These are phyloP conservation scores for Cataglyphis hispanica DNA, from an alignment of 1,140 invertebrate genomes.

Conservation along the genomic window DNA sequence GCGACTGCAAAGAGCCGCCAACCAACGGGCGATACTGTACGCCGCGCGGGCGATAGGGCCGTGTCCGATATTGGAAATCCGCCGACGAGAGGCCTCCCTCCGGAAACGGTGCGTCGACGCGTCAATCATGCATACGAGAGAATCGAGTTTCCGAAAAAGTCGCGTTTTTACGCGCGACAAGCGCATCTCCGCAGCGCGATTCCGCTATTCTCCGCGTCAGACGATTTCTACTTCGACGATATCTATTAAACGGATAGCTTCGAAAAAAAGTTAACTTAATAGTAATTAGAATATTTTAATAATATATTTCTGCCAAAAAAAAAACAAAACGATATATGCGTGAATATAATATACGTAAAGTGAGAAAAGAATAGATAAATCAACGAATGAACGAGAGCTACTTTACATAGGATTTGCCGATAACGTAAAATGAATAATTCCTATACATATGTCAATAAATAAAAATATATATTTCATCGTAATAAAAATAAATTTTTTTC, in stretches of 20 bases:
- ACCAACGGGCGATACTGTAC: conserved; percentile 53
- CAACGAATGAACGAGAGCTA: too few relatives aligned
- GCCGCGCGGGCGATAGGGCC: conserved; percentile 37
- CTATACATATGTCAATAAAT: too few relatives aligned
- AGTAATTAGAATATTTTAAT: too few relatives aligned
- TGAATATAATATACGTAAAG: too few relatives aligned
- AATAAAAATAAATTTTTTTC: background rate
- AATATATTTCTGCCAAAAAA: too few relatives aligned
- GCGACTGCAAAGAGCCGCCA: conserved; percentile 58
- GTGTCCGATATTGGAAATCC: conserved; percentile 73
- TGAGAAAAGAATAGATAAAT: too few relatives aligned
- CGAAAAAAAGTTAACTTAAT: background rate
- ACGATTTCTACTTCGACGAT: background rate
- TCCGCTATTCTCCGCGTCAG: background rate
- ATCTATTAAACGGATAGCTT: background rate
- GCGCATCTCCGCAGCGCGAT: background rate
- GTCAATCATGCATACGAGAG: conserved; percentile 51
- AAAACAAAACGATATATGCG: too few relatives aligned
- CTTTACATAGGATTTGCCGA: too few relatives aligned
- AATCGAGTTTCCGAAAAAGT: conserved; percentile 49
- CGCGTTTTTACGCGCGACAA: conserved; percentile 37
- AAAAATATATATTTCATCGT: too few relatives aligned
- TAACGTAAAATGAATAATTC: too few relatives aligned
- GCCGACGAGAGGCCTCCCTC: conserved; percentile 59
- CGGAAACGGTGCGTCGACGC: conserved; percentile 73